Percentiles rank a stretch among this genome's conserved stretches.
These are phyloP conservation scores for Nothobranchius kuhntae DNA, from an alignment of 2,113 vertebrate species.

Conservation along the genomic window DNA sequence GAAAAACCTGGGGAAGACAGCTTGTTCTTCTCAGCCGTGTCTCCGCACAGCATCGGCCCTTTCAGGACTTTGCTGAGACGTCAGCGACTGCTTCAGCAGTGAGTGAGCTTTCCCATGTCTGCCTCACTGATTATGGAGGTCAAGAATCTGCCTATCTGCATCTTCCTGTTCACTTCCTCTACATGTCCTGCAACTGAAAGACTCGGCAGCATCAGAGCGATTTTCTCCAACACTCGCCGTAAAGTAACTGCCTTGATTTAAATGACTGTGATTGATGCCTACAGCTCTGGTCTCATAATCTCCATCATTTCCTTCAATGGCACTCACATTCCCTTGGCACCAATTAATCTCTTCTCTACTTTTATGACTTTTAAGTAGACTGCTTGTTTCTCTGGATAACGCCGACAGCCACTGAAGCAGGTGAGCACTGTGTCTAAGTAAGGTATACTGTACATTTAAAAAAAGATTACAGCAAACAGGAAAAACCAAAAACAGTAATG, in stretches of 20 bases:
- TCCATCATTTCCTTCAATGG: constrained; percentile 61
- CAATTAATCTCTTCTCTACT: constrained; percentile 50
- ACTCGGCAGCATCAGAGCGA: background rate
- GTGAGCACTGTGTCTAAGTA: constrained; percentile 9
- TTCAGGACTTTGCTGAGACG: no score
- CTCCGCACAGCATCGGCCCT: no score
- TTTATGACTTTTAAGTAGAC: constrained; percentile 37
- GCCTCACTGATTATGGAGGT: background rate
- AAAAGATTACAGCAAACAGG: background rate
- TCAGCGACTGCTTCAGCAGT: no score
- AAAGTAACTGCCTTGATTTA: constrained; percentile 55
- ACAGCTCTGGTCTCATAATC: constrained; percentile 48
- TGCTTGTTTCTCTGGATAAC: constrained; percentile 11
- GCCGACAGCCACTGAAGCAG: constrained; percentile 14
- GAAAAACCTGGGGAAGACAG: no score
- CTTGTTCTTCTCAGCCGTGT: no score
- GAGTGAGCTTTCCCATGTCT: background rate
- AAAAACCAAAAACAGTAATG: background rate
- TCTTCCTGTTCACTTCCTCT: background rate
- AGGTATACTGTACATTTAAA: constrained; percentile 5
- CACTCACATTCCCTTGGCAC: constrained; percentile 42
- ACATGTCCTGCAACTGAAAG: constrained; percentile 4
- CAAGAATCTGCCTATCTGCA: background rate
- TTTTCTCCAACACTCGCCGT: constrained; percentile 11
- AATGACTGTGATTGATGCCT: constrained; percentile 60